Evolutionary conservation across 2,113 vertebrate species (phyloP), one percentile per base, ranked within the genome.

Genomic region (Uria lomvia): DNA sequence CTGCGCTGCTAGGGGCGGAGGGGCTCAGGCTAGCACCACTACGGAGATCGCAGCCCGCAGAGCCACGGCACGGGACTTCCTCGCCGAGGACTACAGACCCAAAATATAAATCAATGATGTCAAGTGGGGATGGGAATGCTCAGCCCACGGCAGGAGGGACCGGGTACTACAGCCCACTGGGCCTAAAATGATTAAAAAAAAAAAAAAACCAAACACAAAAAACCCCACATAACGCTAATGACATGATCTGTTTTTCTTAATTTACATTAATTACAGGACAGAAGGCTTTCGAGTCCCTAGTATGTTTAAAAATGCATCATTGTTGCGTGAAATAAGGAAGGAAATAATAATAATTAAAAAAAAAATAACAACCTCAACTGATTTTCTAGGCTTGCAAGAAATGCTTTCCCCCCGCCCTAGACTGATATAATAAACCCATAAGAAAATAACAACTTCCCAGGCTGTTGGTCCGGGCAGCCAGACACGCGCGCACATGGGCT

Each of bases 11-110:
- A 1, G 42, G 45, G 24, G 20, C 4, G 4, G 52, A 55, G 12
- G 45, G 40, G 78, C 24, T 47, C 5, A 3, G 87, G 32, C 27
- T 6, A 16, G 43, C 9, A 11, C 17, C 0, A 65, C 71, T 50
- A 7, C 12, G 0, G 0, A 29, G 21, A 34, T 22, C 9, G 9
- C 5, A 12, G 87, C 32, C 17, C 0, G 70, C 6, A 2, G 5
- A 40, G 59, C 36, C 71, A 13, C 1, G 0, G 78, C 62, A 60
- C 5, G 1, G 32, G 20, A 18, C 9, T 3, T 59, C 80, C 67
- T 29, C 47, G 55, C 65, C 91, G 63, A 62, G 72, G 71, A 68
- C 75, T 72, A 50, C 49, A 29, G 27, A 29, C 52, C 17, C 0
- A 1, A 45, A 74, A 81, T 27, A 78, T 12, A 89, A 92, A 92